Evolutionary conservation across 1,140 invertebrate species (phyloP).

Genomic region (Vanessa atalanta): DNA sequence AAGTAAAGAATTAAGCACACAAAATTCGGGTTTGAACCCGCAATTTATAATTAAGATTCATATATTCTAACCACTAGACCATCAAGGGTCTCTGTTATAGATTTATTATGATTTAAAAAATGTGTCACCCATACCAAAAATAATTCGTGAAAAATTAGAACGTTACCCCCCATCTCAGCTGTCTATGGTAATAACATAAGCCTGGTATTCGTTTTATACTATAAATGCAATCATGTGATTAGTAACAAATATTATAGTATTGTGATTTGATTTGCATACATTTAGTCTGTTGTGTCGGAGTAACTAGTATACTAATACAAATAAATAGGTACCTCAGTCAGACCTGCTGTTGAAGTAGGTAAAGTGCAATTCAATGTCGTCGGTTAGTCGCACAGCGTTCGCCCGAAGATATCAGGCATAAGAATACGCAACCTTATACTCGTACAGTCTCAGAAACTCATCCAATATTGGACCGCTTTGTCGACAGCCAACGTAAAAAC

Average conservation of each 20-base stretch:
- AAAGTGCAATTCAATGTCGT: neutral
- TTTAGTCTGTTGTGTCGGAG: neutral
- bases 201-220: neutral
- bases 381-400: neutral
- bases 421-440: neutral
- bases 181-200: neutral
- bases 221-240: neutral
- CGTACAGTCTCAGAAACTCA: neutral
- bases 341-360: neutral
- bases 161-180: neutral
- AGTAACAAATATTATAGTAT: neutral
- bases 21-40: no score
- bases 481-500: neutral
- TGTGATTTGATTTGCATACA: constrained; percentile 1
- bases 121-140: no score
- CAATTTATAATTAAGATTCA: no score
- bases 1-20: no score
- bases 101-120: no score
- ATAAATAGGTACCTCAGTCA: neutral
- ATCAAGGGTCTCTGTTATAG: no score
- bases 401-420: neutral
- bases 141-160: neutral
- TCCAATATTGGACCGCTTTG: neutral
- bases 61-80: no score
- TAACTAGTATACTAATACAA: neutral